phyloP scores from a whole-genome alignment of 1,140 invertebrate genomes.

The Melanaphis sacchari region DNA sequence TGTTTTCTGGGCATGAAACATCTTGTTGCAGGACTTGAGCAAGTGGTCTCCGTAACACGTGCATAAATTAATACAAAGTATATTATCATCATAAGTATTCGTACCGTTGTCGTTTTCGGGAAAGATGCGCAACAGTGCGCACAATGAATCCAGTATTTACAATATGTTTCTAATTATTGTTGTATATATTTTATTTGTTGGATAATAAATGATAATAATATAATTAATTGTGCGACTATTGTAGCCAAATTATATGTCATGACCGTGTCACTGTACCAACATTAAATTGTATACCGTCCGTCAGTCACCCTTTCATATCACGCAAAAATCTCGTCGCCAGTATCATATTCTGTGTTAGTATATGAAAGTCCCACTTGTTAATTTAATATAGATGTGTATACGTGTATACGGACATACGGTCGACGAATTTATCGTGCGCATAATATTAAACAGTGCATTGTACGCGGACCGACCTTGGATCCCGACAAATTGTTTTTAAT shows the following conservation, averaged over 20 bases:
- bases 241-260: background rate
- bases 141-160: background rate
- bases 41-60: background rate
- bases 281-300: background rate
- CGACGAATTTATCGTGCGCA: background rate
- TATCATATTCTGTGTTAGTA: background rate
- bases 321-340: background rate
- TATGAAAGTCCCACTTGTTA: background rate
- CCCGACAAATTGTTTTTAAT: slow-evolving; percentile 12
- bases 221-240: background rate
- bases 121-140: background rate
- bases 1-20: background rate
- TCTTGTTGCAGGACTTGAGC: background rate
- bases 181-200: too few relatives aligned
- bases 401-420: background rate
- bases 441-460: background rate
- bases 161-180: too few relatives aligned
- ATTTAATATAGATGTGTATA: background rate
- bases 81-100: background rate
- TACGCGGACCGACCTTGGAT: background rate
- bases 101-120: background rate
- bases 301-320: background rate
- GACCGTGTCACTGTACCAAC: background rate
- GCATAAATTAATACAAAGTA: background rate
- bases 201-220: background rate